These are phyloP conservation scores for Anniella stebbinsi DNA, from an alignment of 2,797 vertebrate genomes.

Conservation along the genomic window DNA sequence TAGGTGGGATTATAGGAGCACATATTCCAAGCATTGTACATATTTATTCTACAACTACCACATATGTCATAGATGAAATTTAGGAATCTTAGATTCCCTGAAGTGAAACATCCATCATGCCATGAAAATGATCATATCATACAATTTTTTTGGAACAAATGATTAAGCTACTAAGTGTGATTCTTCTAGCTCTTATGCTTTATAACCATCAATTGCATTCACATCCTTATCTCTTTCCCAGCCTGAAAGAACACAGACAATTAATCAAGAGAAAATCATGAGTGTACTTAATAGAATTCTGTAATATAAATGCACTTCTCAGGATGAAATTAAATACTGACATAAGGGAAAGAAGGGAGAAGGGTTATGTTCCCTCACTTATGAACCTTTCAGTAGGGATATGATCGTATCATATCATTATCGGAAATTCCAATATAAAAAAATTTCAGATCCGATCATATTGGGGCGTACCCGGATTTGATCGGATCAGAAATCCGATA, in stretches of 20 bases:
- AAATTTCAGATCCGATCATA: no score
- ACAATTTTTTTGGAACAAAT: not conserved
- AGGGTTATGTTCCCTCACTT: no score
- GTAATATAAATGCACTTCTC: not conserved
- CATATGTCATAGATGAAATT: not conserved
- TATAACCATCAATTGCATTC: not conserved
- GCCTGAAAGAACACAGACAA: not conserved
- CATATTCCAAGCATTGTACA: not conserved
- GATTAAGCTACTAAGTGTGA: slow-evolving; percentile 10
- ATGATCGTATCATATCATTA: no score
- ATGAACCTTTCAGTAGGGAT: no score
- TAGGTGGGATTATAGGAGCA: not conserved
- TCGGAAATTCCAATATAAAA: no score
- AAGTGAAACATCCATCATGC: not conserved
- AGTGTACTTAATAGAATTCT: not conserved
- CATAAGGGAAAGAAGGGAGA: no score
- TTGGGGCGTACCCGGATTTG: no score
- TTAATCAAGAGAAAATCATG: slow-evolving; percentile 12
- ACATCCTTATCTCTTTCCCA: not conserved
- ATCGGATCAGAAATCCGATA: no score
- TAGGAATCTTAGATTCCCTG: not conserved
- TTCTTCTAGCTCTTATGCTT: not conserved
- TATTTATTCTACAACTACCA: slow-evolving; percentile 31
- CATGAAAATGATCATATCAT: not conserved
- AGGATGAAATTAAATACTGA: not conserved